These are phyloP conservation scores for Carposina sasakii DNA, from an alignment of 1,140 invertebrate species.

Conservation along the genomic window DNA sequence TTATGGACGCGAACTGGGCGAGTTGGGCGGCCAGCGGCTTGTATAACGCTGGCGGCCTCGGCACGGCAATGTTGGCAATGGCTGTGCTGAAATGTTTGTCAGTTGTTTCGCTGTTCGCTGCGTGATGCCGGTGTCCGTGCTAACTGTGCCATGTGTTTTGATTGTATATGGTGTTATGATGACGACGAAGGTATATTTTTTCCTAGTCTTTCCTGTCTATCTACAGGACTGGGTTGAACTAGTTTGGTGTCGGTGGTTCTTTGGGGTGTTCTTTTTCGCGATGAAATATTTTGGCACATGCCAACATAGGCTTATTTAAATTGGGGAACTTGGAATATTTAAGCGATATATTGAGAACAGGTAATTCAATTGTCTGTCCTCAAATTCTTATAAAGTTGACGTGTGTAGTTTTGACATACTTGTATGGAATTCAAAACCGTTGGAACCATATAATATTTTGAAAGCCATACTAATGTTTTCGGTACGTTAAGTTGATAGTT, in stretches of 20 bases:
- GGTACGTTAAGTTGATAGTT: too few relatives aligned
- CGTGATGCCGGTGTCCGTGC: too few relatives aligned
- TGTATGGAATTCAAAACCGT: too few relatives aligned
- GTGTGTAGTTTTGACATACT: too few relatives aligned
- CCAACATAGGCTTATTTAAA: background rate
- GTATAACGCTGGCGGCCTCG: conserved; percentile 14
- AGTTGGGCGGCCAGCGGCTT: conserved; percentile 26
- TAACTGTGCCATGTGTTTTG: conserved; percentile 49
- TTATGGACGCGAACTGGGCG: too few relatives aligned
- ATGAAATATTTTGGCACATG: background rate
- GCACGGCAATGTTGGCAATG: conserved; percentile 3
- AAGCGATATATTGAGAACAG: too few relatives aligned
- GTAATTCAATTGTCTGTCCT: too few relatives aligned
- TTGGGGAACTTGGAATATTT: background rate
- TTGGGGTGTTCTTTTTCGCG: background rate
- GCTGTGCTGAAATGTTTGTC: conserved; percentile 4
- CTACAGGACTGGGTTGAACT: background rate
- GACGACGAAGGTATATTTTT: conserved; percentile 32
- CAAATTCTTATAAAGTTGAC: too few relatives aligned
- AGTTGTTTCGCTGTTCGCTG: background rate
- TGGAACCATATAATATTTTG: too few relatives aligned
- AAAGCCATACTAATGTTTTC: too few relatives aligned
- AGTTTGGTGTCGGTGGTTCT: background rate
- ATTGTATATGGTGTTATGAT: conserved; percentile 42
- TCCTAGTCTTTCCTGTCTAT: conserved; percentile 9